These are phyloP conservation scores for Phalacrocorax pelagicus DNA, from an alignment of 2,113 vertebrate species.

Conservation along the genomic window DNA sequence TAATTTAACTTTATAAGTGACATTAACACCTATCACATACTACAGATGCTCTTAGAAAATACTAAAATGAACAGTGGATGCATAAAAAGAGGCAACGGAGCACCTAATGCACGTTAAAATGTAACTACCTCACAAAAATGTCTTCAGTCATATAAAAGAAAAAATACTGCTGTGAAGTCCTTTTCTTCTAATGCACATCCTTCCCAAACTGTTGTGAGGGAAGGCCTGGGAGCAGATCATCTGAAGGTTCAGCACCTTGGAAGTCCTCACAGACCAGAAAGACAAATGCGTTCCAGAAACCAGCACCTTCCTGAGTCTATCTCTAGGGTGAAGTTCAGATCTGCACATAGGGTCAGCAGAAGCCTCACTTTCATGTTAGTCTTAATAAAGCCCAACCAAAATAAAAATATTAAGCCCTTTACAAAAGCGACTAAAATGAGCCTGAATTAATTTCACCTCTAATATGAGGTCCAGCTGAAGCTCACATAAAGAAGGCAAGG, in stretches of 20 bases:
- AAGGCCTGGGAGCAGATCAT: not conserved
- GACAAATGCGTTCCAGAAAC: not conserved
- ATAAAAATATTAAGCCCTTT: not conserved
- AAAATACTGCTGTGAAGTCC: not conserved
- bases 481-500: not conserved
- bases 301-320: not conserved
- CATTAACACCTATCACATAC: conserved; percentile 3
- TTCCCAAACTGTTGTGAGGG: not conserved
- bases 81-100: conserved; percentile 8
- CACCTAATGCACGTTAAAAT: conserved; percentile 25
- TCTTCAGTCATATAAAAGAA: conserved; percentile 22
- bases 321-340: not conserved
- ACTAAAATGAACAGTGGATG: conserved; percentile 3
- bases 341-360: not conserved
- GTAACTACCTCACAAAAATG: conserved; percentile 29
- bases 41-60: conserved; percentile 46
- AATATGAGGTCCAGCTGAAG: not conserved
- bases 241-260: not conserved
- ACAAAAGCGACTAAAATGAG: not conserved
- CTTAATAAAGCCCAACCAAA: not conserved
- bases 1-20: conserved; percentile 56
- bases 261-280: not conserved
- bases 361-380: not conserved
- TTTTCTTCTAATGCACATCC: not conserved
- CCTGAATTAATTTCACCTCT: not conserved